Base-by-base conservation (phyloP, 2,113 vertebrate genomes). In the Alexandromys fortis region DNA sequence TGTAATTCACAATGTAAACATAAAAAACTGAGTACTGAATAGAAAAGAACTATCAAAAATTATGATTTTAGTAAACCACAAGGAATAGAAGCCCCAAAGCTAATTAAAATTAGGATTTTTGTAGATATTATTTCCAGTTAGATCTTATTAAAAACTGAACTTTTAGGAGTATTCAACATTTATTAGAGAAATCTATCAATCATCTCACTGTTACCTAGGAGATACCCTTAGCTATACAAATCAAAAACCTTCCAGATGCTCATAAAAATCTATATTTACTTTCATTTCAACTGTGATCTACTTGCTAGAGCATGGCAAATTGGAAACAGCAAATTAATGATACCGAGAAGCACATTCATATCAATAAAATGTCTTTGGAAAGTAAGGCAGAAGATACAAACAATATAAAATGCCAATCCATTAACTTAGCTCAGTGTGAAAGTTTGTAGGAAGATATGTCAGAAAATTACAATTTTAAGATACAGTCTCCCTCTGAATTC, bases 1-100 rank as follows among this genome's bases (percentile, higher is more conserved):
- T 85, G 33, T 89, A 28, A 94, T 91, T 94, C 95, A 5, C 19
- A 93, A 38, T 91, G 49, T 13, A 79, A 58, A 67, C 0, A 30
- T 49, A 63, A 88, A 11, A 85, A 55, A 38, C n/a, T 93, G 65
- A 75, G 83, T 49, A 77, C 47, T 88, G 26, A 77, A 91, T 72
- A 82, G 26, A 63, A 0, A 24, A 4, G 0, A 28, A 75, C 10
- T 86, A 35, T 47, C 83, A 35, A 68, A 77, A 77, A 65, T 79
- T 35, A 52, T 79, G 67, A 90, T 33, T 92, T 97, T 85, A 91
- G 42, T 55, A 89, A 86, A 68, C 7, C 49, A 95, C 11, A 89
- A 45, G 26, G 13, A 93, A 35, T 58, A 22, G 7, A 89, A 63
- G 28, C 2, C 89, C 47, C 49, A 92, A 95, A 90, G 33, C 7